Percentiles rank a stretch among this genome's conserved stretches.
phyloP scores from a whole-genome alignment of 2,888 invertebrate species.

The Elegia similella region DNA sequence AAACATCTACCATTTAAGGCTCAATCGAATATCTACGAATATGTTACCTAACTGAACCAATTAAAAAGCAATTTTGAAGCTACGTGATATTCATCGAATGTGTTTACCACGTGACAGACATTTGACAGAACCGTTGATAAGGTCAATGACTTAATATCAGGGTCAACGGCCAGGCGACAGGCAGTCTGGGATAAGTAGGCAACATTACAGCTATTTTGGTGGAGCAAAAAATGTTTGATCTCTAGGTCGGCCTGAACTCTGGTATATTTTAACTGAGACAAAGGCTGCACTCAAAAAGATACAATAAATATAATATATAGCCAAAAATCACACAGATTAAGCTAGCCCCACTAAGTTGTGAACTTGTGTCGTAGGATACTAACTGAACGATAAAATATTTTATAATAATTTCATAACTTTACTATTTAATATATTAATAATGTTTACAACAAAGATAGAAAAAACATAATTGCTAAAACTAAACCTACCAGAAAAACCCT shows the following conservation, averaged over 20 bases:
- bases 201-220: slow-evolving; percentile 18
- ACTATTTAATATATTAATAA: no score
- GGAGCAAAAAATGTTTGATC: neutral
- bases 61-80: slow-evolving; percentile 2
- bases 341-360: no score
- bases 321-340: neutral
- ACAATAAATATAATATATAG: neutral
- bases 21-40: neutral
- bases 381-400: no score
- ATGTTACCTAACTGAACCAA: slow-evolving; percentile 1
- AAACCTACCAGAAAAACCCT: no score
- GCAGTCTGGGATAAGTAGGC: slow-evolving; percentile 28
- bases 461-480: no score
- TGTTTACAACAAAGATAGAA: no score
- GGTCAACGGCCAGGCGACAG: slow-evolving; percentile 29
- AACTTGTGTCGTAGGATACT: no score
- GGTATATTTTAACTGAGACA: neutral
- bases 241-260: neutral
- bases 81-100: neutral
- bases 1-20: neutral
- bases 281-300: neutral
- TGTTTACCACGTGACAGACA: neutral
- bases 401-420: no score
- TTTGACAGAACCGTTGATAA: slow-evolving; percentile 10
- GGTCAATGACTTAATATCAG: slow-evolving; percentile 21